Conservation (phyloP, 1,140 invertebrate species). For the Babylonia areolata region DNA sequence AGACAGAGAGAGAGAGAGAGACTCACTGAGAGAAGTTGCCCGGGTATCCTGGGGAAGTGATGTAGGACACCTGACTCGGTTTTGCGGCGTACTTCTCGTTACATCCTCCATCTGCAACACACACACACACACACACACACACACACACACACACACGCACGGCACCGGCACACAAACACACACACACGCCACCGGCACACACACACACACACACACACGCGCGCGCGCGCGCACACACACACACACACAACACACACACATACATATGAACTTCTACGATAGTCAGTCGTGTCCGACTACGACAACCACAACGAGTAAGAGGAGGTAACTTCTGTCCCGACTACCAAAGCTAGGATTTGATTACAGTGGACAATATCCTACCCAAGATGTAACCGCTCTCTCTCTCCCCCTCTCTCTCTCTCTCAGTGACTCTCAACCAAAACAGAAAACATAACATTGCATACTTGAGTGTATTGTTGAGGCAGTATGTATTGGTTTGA, state of each 20-base stretch:
- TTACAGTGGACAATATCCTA: no score
- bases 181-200: background rate
- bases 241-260: slow-evolving; percentile 25
- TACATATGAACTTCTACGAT: background rate
- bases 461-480: no score
- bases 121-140: slow-evolving; percentile 13
- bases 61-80: background rate
- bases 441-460: no score
- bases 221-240: background rate
- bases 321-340: no score
- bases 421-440: no score
- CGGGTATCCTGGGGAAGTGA: slow-evolving; percentile 23
- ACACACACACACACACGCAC: slow-evolving; percentile 14
- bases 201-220: background rate
- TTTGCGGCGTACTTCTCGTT: slow-evolving; percentile 3
- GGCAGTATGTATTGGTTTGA: no score
- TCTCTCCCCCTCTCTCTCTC: no score
- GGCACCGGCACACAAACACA: background rate
- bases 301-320: no score
- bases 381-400: no score
- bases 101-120: slow-evolving; percentile 13
- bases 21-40: slow-evolving; percentile 28
- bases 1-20: no score
- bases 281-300: no score
- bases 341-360: no score